Base-by-base conservation (phyloP, 2,797 vertebrate species). In the Sciaenops ocellatus region DNA sequence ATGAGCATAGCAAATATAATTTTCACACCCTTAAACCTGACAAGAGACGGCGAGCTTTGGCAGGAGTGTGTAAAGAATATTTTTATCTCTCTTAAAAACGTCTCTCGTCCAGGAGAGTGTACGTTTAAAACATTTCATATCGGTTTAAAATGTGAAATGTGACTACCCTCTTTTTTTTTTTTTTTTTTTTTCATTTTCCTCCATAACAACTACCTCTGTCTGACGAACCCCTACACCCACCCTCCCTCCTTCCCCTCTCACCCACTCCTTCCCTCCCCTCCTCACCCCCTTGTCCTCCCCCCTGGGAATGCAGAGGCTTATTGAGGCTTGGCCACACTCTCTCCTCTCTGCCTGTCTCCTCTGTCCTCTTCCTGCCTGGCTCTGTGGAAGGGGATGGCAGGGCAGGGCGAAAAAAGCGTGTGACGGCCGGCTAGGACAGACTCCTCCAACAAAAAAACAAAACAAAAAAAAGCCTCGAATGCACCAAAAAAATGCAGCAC, bases 301-400 rank as follows among this genome's bases (percentile, higher is more conserved):
- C 80, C 80, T 88, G 91, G 91, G 91, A 93, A 92, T 90, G 84
- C 87, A 81, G 85, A 82, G 84, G 89, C 88, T 92, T 87, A 90
- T 87, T 89, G 88, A 89, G 88, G 90, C 89, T 91, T 86, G 89
- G 89, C 88, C 87, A 80, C 88, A 87, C 85, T 85, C 88, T 87
- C 85, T 85, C 65, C 55, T 75, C 79, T 50, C 59, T 42, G 52
- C 74, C 50, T 57, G 28, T 57, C 61, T 66, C 78, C 72, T 60
- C 10, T 51, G 50, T 57, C 68, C 30, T 59, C 78, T 69, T n/a
- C 2, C 62, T 60, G 54, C 51, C 76, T 69, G 71, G 74, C 72
- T 84, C 52, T 61, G 79, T 72, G 83, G 75, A 89, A 38, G 34
- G 82, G 84, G 81, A 83, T 81, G 86, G 82, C 73, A 42, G 73